Conservation (phyloP, 2,113 vertebrate genomes). For the Strix uralensis region DNA sequence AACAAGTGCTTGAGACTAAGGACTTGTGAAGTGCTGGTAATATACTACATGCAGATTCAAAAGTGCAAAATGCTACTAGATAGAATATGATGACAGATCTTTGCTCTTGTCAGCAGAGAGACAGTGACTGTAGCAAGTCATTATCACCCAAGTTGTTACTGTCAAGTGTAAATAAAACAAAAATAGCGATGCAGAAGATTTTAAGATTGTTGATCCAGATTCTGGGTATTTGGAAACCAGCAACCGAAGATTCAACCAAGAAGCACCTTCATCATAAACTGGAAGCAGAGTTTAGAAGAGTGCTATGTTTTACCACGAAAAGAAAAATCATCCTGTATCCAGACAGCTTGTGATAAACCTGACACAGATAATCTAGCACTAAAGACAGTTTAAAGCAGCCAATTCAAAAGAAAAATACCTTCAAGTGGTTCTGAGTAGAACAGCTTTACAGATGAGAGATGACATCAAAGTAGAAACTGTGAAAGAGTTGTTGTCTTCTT, state of each 20-base stretch:
- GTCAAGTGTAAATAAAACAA: constrained; percentile 68
- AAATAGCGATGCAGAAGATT: constrained; percentile 40
- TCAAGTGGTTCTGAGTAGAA: constrained; percentile 59
- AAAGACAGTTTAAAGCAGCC: constrained; percentile 59
- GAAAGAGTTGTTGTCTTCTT: constrained; percentile 68
- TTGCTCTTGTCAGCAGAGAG: constrained; percentile 68
- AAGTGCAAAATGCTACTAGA: constrained; percentile 57
- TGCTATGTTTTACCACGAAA: constrained; percentile 27
- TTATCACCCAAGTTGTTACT: constrained; percentile 68
- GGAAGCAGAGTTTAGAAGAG: constrained; percentile 29
- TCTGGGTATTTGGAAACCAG: constrained; percentile 48
- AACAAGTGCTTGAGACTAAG: constrained; percentile 11
- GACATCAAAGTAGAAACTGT: constrained; percentile 70
- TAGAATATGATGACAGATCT: constrained; percentile 62
- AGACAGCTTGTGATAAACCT: constrained; percentile 66
- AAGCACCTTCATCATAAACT: constrained; percentile 37
- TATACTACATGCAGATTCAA: constrained; percentile 39
- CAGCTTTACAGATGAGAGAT: constrained; percentile 68
- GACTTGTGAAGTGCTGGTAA: constrained; percentile 37
- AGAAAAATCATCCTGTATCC: constrained; percentile 44
- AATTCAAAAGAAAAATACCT: constrained; percentile 69
- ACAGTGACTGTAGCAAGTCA: constrained; percentile 63
- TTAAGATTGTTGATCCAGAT: constrained; percentile 58
- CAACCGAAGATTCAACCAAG: constrained; percentile 10
- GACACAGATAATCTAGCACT: constrained; percentile 60